Conservation (phyloP, 2,113 vertebrate species). For the Daubentonia madagascariensis region DNA sequence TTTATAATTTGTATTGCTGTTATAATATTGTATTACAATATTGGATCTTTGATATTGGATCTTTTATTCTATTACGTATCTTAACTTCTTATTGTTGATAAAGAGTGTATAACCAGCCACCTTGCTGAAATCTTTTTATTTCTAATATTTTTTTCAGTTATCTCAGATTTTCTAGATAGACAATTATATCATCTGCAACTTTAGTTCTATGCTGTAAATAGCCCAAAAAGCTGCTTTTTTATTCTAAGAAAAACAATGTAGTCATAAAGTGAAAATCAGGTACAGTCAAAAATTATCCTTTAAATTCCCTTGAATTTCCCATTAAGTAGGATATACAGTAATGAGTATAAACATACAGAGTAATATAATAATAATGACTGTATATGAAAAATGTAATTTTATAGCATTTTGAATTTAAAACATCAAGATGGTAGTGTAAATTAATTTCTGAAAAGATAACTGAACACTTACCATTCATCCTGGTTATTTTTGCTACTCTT, state of each 20-base stretch:
- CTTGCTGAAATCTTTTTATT: neutral
- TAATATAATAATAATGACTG: neutral
- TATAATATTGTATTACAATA: neutral
- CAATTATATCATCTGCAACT: neutral
- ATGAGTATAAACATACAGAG: neutral
- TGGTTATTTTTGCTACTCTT: neutral
- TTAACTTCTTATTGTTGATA: neutral
- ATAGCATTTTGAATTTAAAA: neutral
- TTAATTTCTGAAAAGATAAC: neutral
- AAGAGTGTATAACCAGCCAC: neutral
- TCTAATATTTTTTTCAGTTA: neutral
- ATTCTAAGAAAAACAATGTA: neutral
- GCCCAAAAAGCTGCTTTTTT: neutral
- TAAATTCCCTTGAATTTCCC: neutral
- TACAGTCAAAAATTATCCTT: neutral
- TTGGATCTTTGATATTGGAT: neutral
- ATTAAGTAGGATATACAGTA: neutral
- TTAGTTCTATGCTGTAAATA: neutral
- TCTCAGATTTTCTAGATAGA: neutral
- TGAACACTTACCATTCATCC: neutral
- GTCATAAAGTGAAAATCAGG: neutral
- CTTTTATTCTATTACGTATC: neutral
- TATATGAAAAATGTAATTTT: neutral
- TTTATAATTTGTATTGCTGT: neutral
- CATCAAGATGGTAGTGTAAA: neutral